phyloP scores from a whole-genome alignment of 2,888 invertebrate genomes.

The Balanococcus diminutus region DNA sequence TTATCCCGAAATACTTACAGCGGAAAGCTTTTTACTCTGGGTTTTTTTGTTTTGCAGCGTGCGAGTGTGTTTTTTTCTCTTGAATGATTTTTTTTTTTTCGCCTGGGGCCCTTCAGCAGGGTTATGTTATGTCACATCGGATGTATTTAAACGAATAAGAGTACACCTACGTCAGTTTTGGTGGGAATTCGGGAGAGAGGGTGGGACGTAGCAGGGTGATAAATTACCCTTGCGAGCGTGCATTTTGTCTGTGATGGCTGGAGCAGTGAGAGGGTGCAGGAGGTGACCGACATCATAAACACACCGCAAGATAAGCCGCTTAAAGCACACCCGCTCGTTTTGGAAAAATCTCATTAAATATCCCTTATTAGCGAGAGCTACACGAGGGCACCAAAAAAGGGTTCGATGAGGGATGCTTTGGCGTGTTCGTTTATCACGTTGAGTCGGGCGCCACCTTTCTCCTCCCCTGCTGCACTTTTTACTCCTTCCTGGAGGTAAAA shows the following conservation, averaged over 20 bases:
- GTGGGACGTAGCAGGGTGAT: background rate
- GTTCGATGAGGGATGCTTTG: slow-evolving; percentile 15
- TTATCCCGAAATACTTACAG: background rate
- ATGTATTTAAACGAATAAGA: too few species aligned
- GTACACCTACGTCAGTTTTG: background rate
- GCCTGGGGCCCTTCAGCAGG: too few species aligned
- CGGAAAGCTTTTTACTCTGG: background rate
- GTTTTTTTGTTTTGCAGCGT: background rate
- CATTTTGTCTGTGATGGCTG: background rate
- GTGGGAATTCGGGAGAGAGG: background rate
- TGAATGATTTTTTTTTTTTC: background rate
- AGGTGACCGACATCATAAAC: background rate
- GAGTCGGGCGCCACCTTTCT: background rate
- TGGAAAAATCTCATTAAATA: slow-evolving; percentile 38
- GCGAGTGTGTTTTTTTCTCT: background rate
- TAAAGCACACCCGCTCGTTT: background rate
- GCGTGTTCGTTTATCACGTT: slow-evolving; percentile 14
- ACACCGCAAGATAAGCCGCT: slow-evolving; percentile 6
- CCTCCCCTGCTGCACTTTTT: background rate
- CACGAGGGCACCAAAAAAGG: background rate
- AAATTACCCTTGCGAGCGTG: background rate
- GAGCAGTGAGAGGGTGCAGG: background rate
- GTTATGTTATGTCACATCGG: too few species aligned
- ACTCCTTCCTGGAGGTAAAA: background rate
- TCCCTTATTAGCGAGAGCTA: slow-evolving; percentile 8